Evolutionary conservation across 2,888 invertebrate genomes (phyloP), one percentile per base, ranked within the genome.

Genomic region (Leucozona laternaria): DNA sequence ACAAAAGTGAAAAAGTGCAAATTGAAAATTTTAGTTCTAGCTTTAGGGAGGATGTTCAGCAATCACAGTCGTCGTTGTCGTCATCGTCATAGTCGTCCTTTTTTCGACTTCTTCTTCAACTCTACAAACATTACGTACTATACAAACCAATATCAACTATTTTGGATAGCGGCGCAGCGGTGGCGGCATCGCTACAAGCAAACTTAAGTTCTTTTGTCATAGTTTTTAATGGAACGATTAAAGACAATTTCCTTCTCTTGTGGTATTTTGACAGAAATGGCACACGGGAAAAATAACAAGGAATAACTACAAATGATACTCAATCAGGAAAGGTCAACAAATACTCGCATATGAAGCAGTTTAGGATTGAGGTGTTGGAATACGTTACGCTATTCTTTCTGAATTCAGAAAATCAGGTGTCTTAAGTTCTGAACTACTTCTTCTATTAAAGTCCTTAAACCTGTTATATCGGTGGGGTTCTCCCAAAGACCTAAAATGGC

Each of bases 1-100:
- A 57, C 40, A 58, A 40, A 77, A 77, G 77, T 77, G 86, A 86
- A 81, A 81, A 79, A 82, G 78, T 86, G 82, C 86, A 86, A 86
- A 86, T 86, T 82, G 82, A 78, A 73, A 82, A 73, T 86, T 77
- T 81, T 72, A 31, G 45, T 70, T 62, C 66, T 64, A 57, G n/a
- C n/a, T n/a, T n/a, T 15, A 13, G 58, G 45, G 25, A 58, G 45
- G 25, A 58, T 57, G 34, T 78, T 50, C 48, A 80, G 77, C 85
- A 81, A 81, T 86, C 81, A 86, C 62, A 55, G 77, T 68, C 71
- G 17, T 58, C 37, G 22, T 6, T 28, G 31, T 66, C 45, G 45
- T 28, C 17, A 37, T 62, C 55, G 37, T 60, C 48, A 28, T 25
- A 34, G 31, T 68, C 13, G 20, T 64, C 37, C n/a, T 31, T 8